These are phyloP conservation scores for Apogon talboti DNA, from an alignment of 2,797 vertebrate genomes.

Conservation along the genomic window DNA sequence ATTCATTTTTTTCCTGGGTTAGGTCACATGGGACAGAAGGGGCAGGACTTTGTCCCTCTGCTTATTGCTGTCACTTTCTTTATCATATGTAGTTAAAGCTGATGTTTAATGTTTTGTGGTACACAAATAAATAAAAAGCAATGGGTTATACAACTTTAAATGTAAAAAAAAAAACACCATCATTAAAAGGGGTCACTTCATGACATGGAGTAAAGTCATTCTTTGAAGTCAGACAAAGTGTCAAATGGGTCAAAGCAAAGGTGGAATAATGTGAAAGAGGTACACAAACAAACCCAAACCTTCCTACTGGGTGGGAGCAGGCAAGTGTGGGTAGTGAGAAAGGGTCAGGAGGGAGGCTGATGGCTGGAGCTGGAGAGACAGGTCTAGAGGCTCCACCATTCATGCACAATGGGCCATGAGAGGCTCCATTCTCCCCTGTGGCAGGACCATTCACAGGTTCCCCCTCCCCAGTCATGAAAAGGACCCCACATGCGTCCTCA, in stretches of 20 bases:
- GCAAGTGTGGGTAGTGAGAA: conserved; percentile 41
- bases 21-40: too few relatives aligned
- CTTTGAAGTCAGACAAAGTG: conserved; percentile 16
- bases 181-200: too few relatives aligned
- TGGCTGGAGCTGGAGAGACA: conserved; percentile 53
- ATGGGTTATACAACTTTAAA: too few relatives aligned
- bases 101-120: too few relatives aligned
- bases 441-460: conserved; percentile 80
- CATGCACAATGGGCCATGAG: conserved; percentile 78
- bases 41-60: too few relatives aligned
- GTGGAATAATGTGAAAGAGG: conserved; percentile 39
- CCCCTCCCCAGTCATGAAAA: conserved; percentile 70
- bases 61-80: too few relatives aligned
- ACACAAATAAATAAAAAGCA: too few relatives aligned
- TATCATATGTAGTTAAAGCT: too few relatives aligned
- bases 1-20: too few relatives aligned
- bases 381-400: conserved; percentile 70
- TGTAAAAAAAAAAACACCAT: too few relatives aligned
- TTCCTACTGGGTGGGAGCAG: conserved; percentile 62
- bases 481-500: conserved; percentile 74
- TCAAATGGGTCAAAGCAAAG: conserved; percentile 47
- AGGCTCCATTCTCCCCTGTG: conserved; percentile 76
- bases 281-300: conserved; percentile 68
- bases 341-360: conserved; percentile 57
- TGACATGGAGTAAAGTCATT: background rate